These are phyloP conservation scores for Ochropleura leucogaster DNA, from an alignment of 2,888 invertebrate genomes.

Conservation along the genomic window DNA sequence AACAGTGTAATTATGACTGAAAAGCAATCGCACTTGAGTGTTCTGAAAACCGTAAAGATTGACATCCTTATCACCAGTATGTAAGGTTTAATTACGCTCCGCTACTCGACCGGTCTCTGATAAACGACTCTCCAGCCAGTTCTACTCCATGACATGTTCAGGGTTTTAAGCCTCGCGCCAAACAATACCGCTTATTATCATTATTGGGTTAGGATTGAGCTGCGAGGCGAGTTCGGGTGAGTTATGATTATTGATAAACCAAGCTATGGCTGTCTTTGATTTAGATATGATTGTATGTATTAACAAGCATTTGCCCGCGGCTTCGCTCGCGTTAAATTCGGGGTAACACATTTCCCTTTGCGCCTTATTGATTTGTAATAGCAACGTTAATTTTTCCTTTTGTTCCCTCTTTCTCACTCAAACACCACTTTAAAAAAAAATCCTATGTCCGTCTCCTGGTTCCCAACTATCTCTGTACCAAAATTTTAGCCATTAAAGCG, in stretches of 20 bases:
- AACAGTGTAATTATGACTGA: no score
- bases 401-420: no score
- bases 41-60: not conserved
- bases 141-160: conserved; percentile 83
- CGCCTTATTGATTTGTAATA: no score
- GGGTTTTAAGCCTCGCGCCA: conserved; percentile 78
- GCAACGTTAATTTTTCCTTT: no score
- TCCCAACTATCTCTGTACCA: no score
- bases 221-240: not conserved
- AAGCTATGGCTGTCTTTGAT: not conserved
- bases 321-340: no score
- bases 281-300: not conserved
- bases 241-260: conserved; percentile 19
- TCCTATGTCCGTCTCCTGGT: no score
- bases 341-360: no score
- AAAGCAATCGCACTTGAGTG: not conserved
- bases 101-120: conserved; percentile 84
- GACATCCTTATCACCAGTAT: conserved; percentile 45
- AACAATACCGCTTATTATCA: conserved; percentile 78
- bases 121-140: conserved; percentile 84
- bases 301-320: no score
- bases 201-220: conserved; percentile 67
- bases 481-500: no score
- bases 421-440: no score
- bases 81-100: conserved; percentile 85